Percentiles rank a stretch among this genome's conserved stretches.
Conservation (phyloP, 2,888 invertebrate species). For the Phymatocera aterrima region DNA sequence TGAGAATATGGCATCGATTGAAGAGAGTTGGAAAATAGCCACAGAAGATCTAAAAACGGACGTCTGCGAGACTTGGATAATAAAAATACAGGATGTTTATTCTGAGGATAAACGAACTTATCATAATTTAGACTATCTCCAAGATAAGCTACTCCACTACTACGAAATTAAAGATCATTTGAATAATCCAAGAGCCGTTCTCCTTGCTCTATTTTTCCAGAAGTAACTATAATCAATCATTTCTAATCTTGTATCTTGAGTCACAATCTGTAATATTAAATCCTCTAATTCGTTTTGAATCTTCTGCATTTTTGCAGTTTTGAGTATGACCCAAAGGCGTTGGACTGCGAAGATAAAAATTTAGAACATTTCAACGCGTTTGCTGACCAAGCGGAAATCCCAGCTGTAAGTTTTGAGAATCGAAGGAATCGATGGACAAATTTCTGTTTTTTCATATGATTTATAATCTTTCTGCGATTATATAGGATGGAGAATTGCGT, state of each 20-base stretch:
- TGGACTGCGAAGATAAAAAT: slow-evolving; percentile 77
- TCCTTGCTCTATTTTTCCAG: slow-evolving; percentile 77
- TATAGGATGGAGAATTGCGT: slow-evolving; percentile 72
- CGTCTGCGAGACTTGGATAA: slow-evolving; percentile 72
- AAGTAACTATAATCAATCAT: slow-evolving; percentile 75
- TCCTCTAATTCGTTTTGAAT: background rate
- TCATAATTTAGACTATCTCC: slow-evolving; percentile 75
- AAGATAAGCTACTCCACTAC: slow-evolving; percentile 75
- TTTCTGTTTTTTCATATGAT: background rate
- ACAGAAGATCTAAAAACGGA: slow-evolving; percentile 67
- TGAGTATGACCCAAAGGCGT: slow-evolving; percentile 78
- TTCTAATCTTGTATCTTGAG: background rate
- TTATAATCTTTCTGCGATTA: background rate
- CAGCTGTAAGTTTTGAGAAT: slow-evolving; percentile 67
- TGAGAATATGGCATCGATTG: slow-evolving; percentile 67
- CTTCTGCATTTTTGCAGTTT: slow-evolving; percentile 70
- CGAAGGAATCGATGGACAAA: background rate
- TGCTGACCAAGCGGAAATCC: slow-evolving; percentile 75
- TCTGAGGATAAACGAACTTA: slow-evolving; percentile 74
- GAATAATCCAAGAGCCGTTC: slow-evolving; percentile 74
- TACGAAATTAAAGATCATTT: slow-evolving; percentile 73
- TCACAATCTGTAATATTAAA: background rate
- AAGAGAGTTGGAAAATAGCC: slow-evolving; percentile 72
- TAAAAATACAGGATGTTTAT: slow-evolving; percentile 71
- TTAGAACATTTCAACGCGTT: slow-evolving; percentile 76